Conservation (phyloP, 2,797 vertebrate species). For the Bufotes viridis region DNA sequence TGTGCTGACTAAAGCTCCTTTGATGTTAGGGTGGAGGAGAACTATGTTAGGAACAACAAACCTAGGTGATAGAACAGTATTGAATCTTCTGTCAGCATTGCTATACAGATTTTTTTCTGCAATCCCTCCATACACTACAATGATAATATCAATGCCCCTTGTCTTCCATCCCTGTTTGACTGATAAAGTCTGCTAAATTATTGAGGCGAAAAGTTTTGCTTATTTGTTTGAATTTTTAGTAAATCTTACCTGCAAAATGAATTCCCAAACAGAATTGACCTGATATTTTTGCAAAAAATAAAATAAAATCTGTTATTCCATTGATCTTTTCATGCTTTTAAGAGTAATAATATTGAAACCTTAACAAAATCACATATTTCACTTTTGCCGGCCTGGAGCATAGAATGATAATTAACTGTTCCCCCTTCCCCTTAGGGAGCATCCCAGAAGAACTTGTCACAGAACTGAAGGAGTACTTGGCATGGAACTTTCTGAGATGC, state of each 20-base stretch:
- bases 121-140: not conserved
- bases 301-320: not conserved
- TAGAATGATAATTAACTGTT: too few species aligned
- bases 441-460: too few species aligned
- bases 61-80: slow-evolving; percentile 3
- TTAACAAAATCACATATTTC: too few species aligned
- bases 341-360: too few species aligned
- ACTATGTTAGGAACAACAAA: slow-evolving; percentile 42
- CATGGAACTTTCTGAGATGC: too few species aligned
- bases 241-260: not conserved
- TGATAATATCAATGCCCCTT: not conserved
- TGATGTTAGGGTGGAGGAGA: slow-evolving; percentile 37
- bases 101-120: not conserved
- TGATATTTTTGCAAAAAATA: not conserved
- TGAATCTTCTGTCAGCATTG: slow-evolving; percentile 3
- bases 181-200: slow-evolving; percentile 2
- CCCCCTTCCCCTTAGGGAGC: too few species aligned
- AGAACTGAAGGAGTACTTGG: too few species aligned
- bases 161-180: not conserved
- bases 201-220: not conserved
- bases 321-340: not conserved
- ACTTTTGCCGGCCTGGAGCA: too few species aligned
- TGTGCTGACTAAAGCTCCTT: slow-evolving; percentile 52
- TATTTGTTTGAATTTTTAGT: not conserved
- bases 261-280: not conserved